Evolutionary conservation across 2,113 vertebrate genomes (phyloP).

Genomic region (Erinaceus europaeus): DNA sequence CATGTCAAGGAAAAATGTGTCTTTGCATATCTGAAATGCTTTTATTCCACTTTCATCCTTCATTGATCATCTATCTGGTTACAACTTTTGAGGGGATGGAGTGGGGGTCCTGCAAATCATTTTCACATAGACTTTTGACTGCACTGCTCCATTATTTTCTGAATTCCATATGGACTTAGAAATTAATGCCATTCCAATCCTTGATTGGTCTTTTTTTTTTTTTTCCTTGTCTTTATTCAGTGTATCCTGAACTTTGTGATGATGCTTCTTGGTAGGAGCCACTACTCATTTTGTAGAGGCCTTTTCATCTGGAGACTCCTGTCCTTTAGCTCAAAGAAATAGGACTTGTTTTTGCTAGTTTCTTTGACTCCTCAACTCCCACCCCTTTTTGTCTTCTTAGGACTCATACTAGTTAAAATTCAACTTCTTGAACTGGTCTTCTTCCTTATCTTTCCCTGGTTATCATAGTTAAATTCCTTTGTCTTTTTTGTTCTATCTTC

Average conservation of each 20-base stretch:
- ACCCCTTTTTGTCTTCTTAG: background rate
- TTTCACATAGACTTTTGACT: background rate
- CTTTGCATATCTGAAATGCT: background rate
- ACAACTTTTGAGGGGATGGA: background rate
- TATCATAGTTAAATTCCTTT: background rate
- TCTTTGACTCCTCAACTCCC: background rate
- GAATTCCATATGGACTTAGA: background rate
- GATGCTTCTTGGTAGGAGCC: background rate
- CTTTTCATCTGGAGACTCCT: background rate
- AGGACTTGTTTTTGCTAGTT: background rate
- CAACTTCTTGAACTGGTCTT: background rate
- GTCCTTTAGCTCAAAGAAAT: background rate
- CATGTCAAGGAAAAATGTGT: background rate
- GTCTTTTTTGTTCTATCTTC: background rate
- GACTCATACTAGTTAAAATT: background rate
- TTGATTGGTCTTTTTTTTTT: background rate
- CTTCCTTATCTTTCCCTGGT: background rate
- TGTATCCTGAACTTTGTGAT: background rate
- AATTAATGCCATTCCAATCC: background rate
- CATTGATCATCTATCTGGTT: background rate
- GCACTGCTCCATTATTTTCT: background rate
- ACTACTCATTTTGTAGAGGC: background rate
- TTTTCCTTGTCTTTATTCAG: background rate
- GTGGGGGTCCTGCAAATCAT: background rate
- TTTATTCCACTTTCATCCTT: background rate